Percentiles rank a stretch among this genome's conserved stretches.
Evolutionary conservation across 2,113 vertebrate species (phyloP).

Genomic region (Paracanthobrama guichenoti): DNA sequence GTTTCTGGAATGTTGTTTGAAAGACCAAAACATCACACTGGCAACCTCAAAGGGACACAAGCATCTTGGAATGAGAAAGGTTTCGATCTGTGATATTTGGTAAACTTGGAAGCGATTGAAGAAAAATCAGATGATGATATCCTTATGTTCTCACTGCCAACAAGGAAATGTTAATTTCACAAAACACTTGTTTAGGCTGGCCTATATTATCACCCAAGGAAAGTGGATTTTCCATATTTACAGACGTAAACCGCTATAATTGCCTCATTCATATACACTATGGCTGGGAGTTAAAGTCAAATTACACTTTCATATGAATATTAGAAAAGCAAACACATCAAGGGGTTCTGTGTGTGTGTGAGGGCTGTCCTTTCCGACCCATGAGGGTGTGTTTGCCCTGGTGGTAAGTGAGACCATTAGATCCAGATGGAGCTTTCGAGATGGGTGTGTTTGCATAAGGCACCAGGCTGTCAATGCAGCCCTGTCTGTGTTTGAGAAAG

Average conservation of each 20-base stretch:
- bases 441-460: constrained; percentile 85
- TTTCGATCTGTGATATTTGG: not conserved
- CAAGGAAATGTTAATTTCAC: constrained; percentile 26
- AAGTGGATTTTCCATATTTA: constrained; percentile 9
- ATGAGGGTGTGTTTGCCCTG: constrained; percentile 78
- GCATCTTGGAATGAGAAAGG: not conserved
- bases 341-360: constrained; percentile 33
- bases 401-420: constrained; percentile 78
- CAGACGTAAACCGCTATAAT: constrained; percentile 22
- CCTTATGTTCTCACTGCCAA: not conserved
- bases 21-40: constrained; percentile 57
- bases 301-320: constrained; percentile 55
- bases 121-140: not conserved
- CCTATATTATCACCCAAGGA: not conserved
- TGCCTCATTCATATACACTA: constrained; percentile 27
- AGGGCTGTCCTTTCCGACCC: constrained; percentile 40
- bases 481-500: constrained; percentile 82
- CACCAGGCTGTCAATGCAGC: constrained; percentile 84
- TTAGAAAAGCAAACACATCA: constrained; percentile 49
- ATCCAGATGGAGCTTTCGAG: constrained; percentile 84
- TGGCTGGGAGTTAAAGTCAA: constrained; percentile 29
- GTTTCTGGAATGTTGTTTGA: constrained; percentile 44
- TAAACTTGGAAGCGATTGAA: not conserved
- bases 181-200: not conserved
- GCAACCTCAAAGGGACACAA: constrained; percentile 71